Base-by-base conservation (phyloP, 2,797 vertebrate species). In the Pantherophis vulpinus region DNA sequence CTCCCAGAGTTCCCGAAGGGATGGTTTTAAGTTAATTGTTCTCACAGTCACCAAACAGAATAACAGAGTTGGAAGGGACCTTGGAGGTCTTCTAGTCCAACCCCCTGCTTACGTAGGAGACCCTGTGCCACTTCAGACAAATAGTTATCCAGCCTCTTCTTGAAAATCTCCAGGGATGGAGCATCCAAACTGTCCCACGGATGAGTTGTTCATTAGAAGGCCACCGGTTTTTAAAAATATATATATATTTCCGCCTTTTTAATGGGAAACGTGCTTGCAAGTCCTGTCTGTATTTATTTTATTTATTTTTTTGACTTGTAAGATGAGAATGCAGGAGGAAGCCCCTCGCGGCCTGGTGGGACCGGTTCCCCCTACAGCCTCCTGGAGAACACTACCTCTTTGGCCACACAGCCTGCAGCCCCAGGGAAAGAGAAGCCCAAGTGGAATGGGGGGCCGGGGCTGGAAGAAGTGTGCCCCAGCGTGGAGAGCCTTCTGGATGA, bases 401-500 rank as follows among this genome's bases (percentile, higher is more conserved):
- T 97, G 25, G 98, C 97, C 60, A 97, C 98, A 90, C 98, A 97
- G 93, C 96, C 98, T 20, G 98, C 97, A 93, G 97, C 98, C 0
- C 96, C 97, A 0, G 95, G 95, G 12, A 99, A 98, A 94, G 99
- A 99, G 95, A 99, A 98, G 89, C 98, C 98, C 83, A 99, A 98
- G 94, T 97, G 98, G 91, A 99, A 99, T 5, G 99, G 99, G 2
- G 97, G 96, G 0, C 98, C 98, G 12, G 98, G 97, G 74, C 95
- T 98, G 0, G 99, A 99, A 32, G 99, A 99, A 0, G 95, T 98
- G 91, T 98, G 98, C 60, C 99, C 99, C 95, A 98, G 98, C 0
- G 98, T 99, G 96, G 99, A 99, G 97, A 99, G 98, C 96, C 98
- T 99, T 89, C 96, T 99, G 97, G 98, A 99, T 29, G 99, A 99